phyloP scores from a whole-genome alignment of 2,797 vertebrate genomes.

The Hypotaenidia okinawae region DNA sequence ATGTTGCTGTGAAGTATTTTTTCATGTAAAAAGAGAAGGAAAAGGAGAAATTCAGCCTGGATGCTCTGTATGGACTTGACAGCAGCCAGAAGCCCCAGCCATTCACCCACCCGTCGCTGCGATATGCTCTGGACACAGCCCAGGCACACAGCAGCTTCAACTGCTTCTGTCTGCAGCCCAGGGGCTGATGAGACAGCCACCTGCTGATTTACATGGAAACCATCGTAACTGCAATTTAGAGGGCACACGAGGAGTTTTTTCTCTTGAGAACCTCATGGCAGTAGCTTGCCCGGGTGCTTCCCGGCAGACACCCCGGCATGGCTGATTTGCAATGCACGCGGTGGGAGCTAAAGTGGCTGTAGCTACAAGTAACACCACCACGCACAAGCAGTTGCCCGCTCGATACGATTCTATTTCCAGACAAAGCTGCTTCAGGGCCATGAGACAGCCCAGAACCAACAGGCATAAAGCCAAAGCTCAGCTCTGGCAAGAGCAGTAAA shows the following conservation, averaged over 20 bases:
- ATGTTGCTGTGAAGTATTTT: not conserved
- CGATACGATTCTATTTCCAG: not conserved
- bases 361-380: not conserved
- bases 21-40: not conserved
- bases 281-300: not conserved
- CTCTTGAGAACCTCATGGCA: not conserved
- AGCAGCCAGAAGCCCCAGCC: not conserved
- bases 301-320: not conserved
- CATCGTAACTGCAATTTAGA: not conserved
- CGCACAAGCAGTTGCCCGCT: not conserved
- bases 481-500: not conserved
- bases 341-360: accelerated
- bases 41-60: not conserved
- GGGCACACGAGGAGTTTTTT: not conserved
- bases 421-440: not conserved
- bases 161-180: not conserved
- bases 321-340: accelerated
- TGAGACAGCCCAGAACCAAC: not conserved
- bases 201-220: not conserved
- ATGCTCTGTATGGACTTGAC: accelerated
- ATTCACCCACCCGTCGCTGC: accelerated
- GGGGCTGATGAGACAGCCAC: not conserved
- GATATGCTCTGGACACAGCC: accelerated
- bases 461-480: not conserved
- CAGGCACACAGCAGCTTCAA: not conserved